A percentile compares a stretch with the other conserved stretches of the same genome.
phyloP scores from a whole-genome alignment of 2,888 invertebrate species.

The Tachina lurida region DNA sequence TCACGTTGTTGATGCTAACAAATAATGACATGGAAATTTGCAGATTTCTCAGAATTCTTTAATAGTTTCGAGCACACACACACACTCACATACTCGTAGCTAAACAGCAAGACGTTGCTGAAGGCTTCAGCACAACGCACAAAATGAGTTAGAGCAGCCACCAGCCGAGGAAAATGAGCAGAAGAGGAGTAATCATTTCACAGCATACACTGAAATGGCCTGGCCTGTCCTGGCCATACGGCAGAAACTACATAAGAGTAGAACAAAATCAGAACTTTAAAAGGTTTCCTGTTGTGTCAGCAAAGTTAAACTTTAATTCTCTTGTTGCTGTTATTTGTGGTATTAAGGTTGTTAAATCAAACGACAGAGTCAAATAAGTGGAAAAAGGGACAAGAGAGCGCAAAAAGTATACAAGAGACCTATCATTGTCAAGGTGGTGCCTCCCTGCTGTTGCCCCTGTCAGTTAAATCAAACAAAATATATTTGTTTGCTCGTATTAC shows the following conservation, averaged over 20 bases:
- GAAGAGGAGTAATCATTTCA: conserved; percentile 47
- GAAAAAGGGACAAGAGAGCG: conserved; percentile 28
- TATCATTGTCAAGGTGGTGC: conserved; percentile 78
- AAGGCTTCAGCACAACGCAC: conserved; percentile 3
- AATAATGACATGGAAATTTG: conserved; percentile 82
- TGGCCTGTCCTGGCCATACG: neutral
- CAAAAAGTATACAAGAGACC: conserved; percentile 54
- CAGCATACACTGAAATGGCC: conserved; percentile 8
- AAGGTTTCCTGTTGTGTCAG: conserved; percentile 74
- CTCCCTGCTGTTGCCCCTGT: conserved; percentile 75
- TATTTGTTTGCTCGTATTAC: conserved; percentile 48
- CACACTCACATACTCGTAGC: conserved; percentile 14
- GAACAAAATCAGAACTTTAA: conserved; percentile 26
- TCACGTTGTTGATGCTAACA: conserved; percentile 78
- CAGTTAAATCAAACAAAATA: conserved; percentile 74
- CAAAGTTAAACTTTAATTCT: conserved; percentile 77
- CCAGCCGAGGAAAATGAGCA: conserved; percentile 26
- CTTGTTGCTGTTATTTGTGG: conserved; percentile 69
- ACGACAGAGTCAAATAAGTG: conserved; percentile 64
- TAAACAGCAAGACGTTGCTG: conserved; percentile 32
- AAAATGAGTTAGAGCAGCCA: conserved; percentile 31
- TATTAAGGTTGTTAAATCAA: conserved; percentile 74
- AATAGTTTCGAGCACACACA: conserved; percentile 39
- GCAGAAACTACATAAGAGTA: conserved; percentile 12
- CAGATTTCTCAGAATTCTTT: conserved; percentile 80